These are phyloP conservation scores for Holothuria scabra DNA, from an alignment of 53 echinoderm and acorn worm genomes.

Conservation along the genomic window DNA sequence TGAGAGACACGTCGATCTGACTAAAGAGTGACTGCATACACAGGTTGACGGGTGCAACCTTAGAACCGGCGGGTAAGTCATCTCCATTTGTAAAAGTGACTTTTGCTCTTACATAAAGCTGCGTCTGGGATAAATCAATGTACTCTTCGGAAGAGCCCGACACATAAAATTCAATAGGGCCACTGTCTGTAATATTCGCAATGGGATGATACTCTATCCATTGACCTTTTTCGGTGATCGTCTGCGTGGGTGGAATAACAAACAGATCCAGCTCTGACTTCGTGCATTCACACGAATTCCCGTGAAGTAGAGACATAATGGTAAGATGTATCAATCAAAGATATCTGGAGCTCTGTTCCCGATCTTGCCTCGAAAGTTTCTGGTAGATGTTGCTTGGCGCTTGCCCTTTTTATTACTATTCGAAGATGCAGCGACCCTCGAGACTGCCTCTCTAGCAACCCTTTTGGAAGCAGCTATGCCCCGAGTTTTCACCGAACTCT, in stretches of 20 bases:
- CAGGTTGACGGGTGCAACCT: slow-evolving; percentile 69
- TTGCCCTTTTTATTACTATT: slow-evolving; percentile 4
- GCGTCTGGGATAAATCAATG: slow-evolving; percentile 60
- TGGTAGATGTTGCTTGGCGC: neutral
- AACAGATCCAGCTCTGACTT: slow-evolving; percentile 77
- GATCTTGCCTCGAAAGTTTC: neutral
- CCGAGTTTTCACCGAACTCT: neutral
- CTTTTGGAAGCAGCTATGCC: neutral
- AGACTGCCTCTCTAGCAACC: neutral
- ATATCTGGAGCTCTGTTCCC: slow-evolving; percentile 28
- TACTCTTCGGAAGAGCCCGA: slow-evolving; percentile 57
- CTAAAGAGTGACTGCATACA: slow-evolving; percentile 71
- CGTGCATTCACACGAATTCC: slow-evolving; percentile 72
- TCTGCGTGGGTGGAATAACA: slow-evolving; percentile 72
- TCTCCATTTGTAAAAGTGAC: slow-evolving; percentile 53
- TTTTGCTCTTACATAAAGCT: slow-evolving; percentile 59
- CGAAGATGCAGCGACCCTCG: neutral
- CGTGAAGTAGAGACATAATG: slow-evolving; percentile 77
- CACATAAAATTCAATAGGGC: slow-evolving; percentile 63
- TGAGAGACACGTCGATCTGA: slow-evolving; percentile 73
- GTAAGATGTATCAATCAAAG: neutral
- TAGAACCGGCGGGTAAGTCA: slow-evolving; percentile 32
- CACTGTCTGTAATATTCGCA: too few species aligned
- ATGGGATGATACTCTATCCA: slow-evolving; percentile 71
- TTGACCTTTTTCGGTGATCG: slow-evolving; percentile 63